These are phyloP conservation scores for Hypselothyrea guttata DNA, from an alignment of 2,888 invertebrate species.

Conservation along the genomic window DNA sequence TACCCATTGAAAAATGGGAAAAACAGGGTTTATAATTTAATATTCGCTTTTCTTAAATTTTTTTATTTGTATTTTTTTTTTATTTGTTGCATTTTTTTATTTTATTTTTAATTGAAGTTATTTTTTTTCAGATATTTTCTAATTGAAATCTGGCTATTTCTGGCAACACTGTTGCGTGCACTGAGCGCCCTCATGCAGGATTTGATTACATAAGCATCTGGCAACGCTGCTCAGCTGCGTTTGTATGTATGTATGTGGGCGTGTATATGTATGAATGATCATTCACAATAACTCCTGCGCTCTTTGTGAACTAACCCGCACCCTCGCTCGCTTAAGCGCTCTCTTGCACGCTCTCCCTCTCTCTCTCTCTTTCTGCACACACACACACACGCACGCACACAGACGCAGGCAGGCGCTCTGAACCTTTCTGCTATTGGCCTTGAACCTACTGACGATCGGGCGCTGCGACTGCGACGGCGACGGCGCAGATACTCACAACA, in stretches of 20 bases:
- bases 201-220: conserved; percentile 69
- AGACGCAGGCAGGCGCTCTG: conserved; percentile 45
- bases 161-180: no score
- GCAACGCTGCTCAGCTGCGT: conserved; percentile 18
- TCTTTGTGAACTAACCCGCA: no score
- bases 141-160: no score
- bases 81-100: no score
- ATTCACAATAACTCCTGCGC: neutral
- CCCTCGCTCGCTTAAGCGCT: neutral
- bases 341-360: neutral
- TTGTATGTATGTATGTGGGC: conserved; percentile 29
- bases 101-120: no score
- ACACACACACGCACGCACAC: conserved; percentile 4
- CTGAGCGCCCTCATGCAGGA: conserved; percentile 50
- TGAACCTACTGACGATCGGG: conserved; percentile 67
- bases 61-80: no score
- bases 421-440: conserved; percentile 71
- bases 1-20: no score
- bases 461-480: conserved; percentile 19
- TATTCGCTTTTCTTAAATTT: no score
- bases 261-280: conserved; percentile 12
- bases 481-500: conserved; percentile 17
- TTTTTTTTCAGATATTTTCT: no score
- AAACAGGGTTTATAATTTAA: no score
- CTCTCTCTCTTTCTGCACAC: conserved; percentile 27